A percentile compares a stretch with the other conserved stretches of the same genome.
Conservation (phyloP, 2,113 vertebrate genomes). For the Muscicapa adusta region DNA sequence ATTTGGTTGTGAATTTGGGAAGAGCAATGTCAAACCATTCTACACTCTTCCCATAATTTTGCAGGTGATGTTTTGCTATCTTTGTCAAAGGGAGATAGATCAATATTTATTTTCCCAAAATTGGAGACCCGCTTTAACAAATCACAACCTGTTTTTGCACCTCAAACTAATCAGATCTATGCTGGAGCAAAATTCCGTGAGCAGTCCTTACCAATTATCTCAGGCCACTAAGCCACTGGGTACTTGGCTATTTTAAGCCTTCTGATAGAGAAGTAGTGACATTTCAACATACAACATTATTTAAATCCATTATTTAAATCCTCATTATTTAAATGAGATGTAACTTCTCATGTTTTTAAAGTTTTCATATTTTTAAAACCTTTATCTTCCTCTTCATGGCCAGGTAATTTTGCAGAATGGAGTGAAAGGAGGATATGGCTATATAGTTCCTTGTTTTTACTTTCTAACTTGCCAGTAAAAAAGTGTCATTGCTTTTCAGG, state of each 20-base stretch:
- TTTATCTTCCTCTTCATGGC: not conserved
- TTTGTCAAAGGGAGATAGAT: constrained; percentile 54
- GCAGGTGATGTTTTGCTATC: not conserved
- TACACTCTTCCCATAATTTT: not conserved
- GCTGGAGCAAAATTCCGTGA: constrained; percentile 87
- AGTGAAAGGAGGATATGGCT: not conserved
- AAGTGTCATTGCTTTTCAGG: not conserved
- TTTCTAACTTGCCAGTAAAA: not conserved
- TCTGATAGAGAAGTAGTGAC: constrained; percentile 84
- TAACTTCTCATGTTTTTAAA: not conserved
- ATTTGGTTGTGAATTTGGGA: not conserved
- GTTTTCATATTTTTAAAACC: not conserved
- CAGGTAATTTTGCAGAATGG: not conserved
- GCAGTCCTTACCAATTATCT: constrained; percentile 82
- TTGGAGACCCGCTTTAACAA: constrained; percentile 77
- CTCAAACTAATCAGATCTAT: constrained; percentile 78
- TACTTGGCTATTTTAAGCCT: constrained; percentile 78
- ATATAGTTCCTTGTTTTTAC: not conserved
- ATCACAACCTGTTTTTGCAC: constrained; percentile 74
- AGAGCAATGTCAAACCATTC: not conserved
- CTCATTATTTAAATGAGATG: constrained; percentile 84
- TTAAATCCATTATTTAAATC: constrained; percentile 90
- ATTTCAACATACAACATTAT: constrained; percentile 85
- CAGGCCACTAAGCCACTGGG: constrained; percentile 82
- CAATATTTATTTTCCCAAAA: constrained; percentile 74